These are phyloP conservation scores for Ahaetulla prasina DNA, from an alignment of 2,113 vertebrate genomes.

Conservation along the genomic window DNA sequence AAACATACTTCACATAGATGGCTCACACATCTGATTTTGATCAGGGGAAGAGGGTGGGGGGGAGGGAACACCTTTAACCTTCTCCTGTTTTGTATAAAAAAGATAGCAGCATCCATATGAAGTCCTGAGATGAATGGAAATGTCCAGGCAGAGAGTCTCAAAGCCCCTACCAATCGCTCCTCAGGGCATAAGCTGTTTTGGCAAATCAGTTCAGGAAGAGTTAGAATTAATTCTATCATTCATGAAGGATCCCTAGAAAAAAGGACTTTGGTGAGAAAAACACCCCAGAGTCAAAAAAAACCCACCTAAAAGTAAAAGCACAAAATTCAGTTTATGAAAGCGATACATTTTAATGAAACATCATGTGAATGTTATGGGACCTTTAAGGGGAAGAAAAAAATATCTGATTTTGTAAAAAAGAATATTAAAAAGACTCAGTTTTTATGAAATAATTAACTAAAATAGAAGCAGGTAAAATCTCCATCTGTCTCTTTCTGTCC, in stretches of 20 bases:
- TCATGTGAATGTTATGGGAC: background rate
- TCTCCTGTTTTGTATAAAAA: background rate
- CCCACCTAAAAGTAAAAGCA: background rate
- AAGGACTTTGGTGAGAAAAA: background rate
- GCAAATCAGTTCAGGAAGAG: background rate
- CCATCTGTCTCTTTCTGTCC: background rate
- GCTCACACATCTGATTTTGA: conserved; percentile 13
- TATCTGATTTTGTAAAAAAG: background rate
- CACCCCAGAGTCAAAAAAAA: background rate
- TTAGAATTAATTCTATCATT: background rate
- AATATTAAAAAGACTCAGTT: background rate
- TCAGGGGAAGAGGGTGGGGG: background rate
- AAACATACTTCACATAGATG: conserved; percentile 5
- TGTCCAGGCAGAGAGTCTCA: background rate
- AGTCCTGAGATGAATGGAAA: background rate
- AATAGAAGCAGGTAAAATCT: background rate
- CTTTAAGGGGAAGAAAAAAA: background rate
- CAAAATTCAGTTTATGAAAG: background rate
- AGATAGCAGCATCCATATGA: background rate
- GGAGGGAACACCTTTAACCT: background rate
- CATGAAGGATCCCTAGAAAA: background rate
- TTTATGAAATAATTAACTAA: background rate
- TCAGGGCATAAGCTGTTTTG: background rate
- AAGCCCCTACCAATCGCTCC: background rate
- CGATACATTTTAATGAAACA: background rate